Evolutionary conservation across 2,797 vertebrate genomes (phyloP), one percentile per base, ranked within the genome.

Genomic region (Natrix natrix): DNA sequence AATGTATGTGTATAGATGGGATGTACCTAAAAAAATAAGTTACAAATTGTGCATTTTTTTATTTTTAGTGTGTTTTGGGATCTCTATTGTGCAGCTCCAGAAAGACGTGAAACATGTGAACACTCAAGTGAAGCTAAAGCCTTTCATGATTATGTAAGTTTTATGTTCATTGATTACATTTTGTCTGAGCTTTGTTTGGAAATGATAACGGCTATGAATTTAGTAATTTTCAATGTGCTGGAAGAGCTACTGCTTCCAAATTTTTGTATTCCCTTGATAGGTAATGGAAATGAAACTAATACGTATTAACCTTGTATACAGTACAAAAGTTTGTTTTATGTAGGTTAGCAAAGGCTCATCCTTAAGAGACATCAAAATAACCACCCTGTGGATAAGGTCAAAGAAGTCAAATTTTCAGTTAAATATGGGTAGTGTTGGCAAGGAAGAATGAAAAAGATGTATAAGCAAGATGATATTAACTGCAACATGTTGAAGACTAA

Each of bases 81-180:
- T 97, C 98, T 98, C 92, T 99, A 98, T 97, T 98, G 98, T 96
- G 98, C 98, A 91, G 98, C 98, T 95, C 98, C 98, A 93, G 98
- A 99, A 96, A 98, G 98, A 97, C 97, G 98, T 96, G 98, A 99
- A 98, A 98, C 98, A 13, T 98, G 98, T 97, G 98, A 99, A 94
- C 98, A 98, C 96, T 99, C 98, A 28, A 98, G 98, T 92, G 98
- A 99, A 98, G 98, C 98, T 95, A 99, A 99, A 97, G 98, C 98
- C 95, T 99, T 99, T 96, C 98, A 99, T 96, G 98, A 99, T 95
- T 99, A 98, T 13, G 98, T 99, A 97, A 99, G 98, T 98, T 95
- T 90, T 74, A 0, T 90, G 14, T 89, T 24, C 93, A 69, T 88
- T 89, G 26, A 69, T 52, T 69, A 55, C 54, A 55, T 93, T 94